These are phyloP conservation scores for Venustoraphidia nigricollis DNA, from an alignment of 2,888 invertebrate genomes.

Conservation along the genomic window DNA sequence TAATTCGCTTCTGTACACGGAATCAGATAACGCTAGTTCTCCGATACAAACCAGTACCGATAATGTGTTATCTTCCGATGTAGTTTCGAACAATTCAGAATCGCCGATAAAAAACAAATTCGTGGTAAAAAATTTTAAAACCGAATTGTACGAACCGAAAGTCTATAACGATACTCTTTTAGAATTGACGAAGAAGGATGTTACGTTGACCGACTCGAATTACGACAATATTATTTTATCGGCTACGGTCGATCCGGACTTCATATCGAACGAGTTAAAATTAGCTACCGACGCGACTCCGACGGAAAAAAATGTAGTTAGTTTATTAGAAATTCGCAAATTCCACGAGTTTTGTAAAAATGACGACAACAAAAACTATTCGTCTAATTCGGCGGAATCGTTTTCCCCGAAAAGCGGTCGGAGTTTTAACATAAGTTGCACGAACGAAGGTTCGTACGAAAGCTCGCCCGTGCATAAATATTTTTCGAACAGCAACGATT, in stretches of 20 bases:
- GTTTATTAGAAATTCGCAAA: slow-evolving; percentile 14
- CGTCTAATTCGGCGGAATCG: slow-evolving; percentile 21
- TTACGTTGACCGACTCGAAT: slow-evolving; percentile 4
- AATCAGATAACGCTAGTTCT: slow-evolving; percentile 29
- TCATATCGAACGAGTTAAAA: no score
- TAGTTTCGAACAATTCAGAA: slow-evolving; percentile 28
- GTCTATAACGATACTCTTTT: slow-evolving; percentile 3
- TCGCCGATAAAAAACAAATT: slow-evolving; percentile 19
- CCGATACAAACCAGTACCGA: slow-evolving; percentile 34
- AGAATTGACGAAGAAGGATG: slow-evolving; percentile 3
- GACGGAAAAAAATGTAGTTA: slow-evolving; percentile 1
- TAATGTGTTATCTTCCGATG: slow-evolving; percentile 25
- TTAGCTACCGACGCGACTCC: no score
- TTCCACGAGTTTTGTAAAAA: slow-evolving; percentile 16
- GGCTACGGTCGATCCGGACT: no score
- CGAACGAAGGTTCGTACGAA: slow-evolving; percentile 24
- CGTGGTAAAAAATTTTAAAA: slow-evolving; percentile 6
- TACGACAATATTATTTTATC: slow-evolving; percentile 1
- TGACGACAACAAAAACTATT: slow-evolving; percentile 15
- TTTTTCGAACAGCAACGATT: slow-evolving; percentile 26
- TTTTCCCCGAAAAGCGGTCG: slow-evolving; percentile 28
- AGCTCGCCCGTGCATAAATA: slow-evolving; percentile 40
- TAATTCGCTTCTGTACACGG: slow-evolving; percentile 22
- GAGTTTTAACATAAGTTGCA: slow-evolving; percentile 20
- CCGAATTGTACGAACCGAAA: slow-evolving; percentile 5